Evolutionary conservation across 2,888 invertebrate genomes (phyloP), one percentile per base, ranked within the genome.

Genomic region (Spisula subtruncata): DNA sequence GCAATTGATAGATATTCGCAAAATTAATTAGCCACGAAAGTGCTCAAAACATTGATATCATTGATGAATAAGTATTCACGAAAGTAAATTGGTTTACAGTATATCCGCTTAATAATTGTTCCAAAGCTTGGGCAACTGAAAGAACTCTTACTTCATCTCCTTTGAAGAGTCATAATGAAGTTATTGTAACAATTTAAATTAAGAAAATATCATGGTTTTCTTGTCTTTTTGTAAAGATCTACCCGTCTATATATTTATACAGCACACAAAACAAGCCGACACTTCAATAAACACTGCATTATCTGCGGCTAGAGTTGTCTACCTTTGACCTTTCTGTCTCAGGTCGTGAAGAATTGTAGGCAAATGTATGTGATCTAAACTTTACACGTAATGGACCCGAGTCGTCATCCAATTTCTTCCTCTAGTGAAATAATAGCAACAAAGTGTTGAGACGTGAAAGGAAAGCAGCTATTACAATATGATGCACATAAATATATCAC

Each of bases 281-380:
- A 75, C 75, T 18, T 16, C 75, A 75, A 41, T 35, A 32, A n/a
- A 35, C 75, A 75, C 75, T 16, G 75, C 75, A 75, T 75, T 35
- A 10, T 35, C 75, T 75, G 75, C 32, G 80, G 79, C 56, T 80
- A 85, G 46, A 56, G 35, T 80, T 83, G 35, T 86, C 89, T 94
- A 95, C 95, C 95, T 95, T 93, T 14, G 93, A 92, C 87, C 94
- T 91, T 35, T 75, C 75, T 75, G 75, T 75, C 54, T 94, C 94
- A 29, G 92, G 89, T 29, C 92, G 92, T 60, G 91, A 81, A 41
- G 93, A 89, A 90, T 94, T 95, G 87, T 94, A 94, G n/a, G 95
- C 93, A 92, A 95, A 95, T 10, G 96, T 95, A 85, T 95, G 95
- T 54, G 96, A 94, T 89, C 95, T 93, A 87, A 93, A 93, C 89